Conservation (phyloP, 2,113 vertebrate species). For the Condylura cristata region DNA sequence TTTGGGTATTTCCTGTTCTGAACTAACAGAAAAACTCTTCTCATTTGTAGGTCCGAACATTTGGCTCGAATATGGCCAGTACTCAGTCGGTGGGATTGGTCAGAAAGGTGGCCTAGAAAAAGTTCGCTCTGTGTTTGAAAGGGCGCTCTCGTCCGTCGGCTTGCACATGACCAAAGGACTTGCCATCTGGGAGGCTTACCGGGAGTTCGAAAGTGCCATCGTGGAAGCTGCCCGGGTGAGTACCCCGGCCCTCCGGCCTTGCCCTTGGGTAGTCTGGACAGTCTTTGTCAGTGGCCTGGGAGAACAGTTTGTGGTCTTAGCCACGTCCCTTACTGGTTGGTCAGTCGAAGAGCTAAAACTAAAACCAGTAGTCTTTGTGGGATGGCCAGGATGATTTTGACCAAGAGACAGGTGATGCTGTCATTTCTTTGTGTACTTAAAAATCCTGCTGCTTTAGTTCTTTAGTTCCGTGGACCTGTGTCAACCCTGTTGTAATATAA, state of each 20-base stretch:
- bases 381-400: not conserved
- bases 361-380: not conserved
- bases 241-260: not conserved
- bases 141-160: constrained; percentile 93
- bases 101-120: constrained; percentile 93
- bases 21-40: constrained; percentile 7
- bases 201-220: constrained; percentile 97
- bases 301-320: not conserved
- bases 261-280: fast-evolving
- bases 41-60: constrained; percentile 93
- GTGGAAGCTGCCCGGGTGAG: constrained; percentile 94
- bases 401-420: not conserved
- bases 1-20: not conserved
- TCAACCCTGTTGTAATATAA: too few relatives aligned
- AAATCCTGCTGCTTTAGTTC: not conserved
- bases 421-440: not conserved
- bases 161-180: constrained; percentile 96
- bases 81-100: constrained; percentile 96
- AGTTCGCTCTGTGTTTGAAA: constrained; percentile 93
- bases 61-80: constrained; percentile 98
- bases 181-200: constrained; percentile 95
- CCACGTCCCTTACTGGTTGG: not conserved
- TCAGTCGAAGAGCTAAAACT: not conserved
- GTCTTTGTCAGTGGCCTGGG: not conserved
- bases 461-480: not conserved